Conservation (phyloP, 2,797 vertebrate genomes). For the Dipus sagitta region DNA sequence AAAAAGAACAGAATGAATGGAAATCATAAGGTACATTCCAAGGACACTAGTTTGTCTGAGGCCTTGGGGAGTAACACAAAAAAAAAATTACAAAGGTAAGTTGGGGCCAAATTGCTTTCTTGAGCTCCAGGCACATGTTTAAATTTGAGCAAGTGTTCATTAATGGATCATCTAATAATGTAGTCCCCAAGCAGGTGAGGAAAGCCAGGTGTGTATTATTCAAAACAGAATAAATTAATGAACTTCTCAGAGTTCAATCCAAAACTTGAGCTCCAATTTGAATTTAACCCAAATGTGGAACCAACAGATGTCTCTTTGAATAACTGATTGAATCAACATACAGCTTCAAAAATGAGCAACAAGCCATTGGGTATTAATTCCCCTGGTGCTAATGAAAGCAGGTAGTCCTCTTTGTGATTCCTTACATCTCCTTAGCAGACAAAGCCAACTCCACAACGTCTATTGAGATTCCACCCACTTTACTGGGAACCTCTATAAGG, state of each 20-base stretch:
- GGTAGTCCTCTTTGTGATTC: background rate
- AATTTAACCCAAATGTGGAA: conserved; percentile 65
- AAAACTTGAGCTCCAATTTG: conserved; percentile 64
- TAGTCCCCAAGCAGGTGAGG: conserved; percentile 24
- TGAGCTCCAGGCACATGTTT: conserved; percentile 61
- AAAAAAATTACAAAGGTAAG: background rate
- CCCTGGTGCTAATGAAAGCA: conserved; percentile 29
- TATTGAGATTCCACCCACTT: background rate
- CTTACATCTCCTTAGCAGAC: background rate
- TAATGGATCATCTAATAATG: conserved; percentile 68
- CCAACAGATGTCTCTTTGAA: conserved; percentile 61
- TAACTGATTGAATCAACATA: background rate
- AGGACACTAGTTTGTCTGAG: conserved; percentile 10
- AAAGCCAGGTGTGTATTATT: conserved; percentile 44
- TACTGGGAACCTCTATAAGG: background rate
- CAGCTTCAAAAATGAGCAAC: conserved; percentile 58
- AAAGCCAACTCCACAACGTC: background rate
- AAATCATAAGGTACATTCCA: conserved; percentile 21
- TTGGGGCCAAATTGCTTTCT: conserved; percentile 61
- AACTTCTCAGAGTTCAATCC: conserved; percentile 7
- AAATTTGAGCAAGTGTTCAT: conserved; percentile 59
- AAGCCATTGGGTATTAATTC: conserved; percentile 12
- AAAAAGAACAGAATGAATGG: background rate
- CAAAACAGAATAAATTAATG: conserved; percentile 59
- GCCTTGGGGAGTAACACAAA: conserved; percentile 9